A percentile compares a stretch with the other conserved stretches of the same genome.
Conservation (phyloP, 1,140 invertebrate species). For the Nixonia krombeini region DNA sequence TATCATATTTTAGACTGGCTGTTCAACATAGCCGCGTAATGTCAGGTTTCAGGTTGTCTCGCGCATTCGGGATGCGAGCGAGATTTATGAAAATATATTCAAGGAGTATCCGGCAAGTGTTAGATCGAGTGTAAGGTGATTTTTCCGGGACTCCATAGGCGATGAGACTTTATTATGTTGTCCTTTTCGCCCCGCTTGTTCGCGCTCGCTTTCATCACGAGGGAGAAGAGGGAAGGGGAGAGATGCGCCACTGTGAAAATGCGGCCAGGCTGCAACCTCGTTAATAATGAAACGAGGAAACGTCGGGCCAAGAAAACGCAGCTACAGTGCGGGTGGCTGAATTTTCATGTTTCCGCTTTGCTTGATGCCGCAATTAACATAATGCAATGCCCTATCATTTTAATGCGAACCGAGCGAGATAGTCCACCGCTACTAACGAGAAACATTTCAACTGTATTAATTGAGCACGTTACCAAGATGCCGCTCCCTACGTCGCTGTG, state of each 20-base stretch:
- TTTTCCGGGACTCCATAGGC: too few species aligned
- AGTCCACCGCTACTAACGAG: constrained; percentile 8
- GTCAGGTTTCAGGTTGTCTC: not conserved
- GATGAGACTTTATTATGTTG: constrained; percentile 5
- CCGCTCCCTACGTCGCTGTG: too few species aligned
- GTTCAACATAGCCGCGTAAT: constrained; percentile 7
- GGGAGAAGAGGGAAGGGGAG: constrained; percentile 4
- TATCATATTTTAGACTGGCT: constrained; percentile 21
- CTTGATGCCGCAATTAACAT: constrained; percentile 35
- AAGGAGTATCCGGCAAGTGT: constrained; percentile 8
- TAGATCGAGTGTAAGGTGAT: constrained; percentile 13
- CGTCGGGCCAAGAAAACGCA: constrained; percentile 29
- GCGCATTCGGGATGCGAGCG: constrained; percentile 7
- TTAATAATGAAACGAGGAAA: constrained; percentile 37
- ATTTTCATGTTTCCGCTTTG: constrained; percentile 27
- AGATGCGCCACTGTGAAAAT: constrained; percentile 22
- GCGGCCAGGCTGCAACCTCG: constrained; percentile 14
- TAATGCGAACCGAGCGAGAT: constrained; percentile 5
- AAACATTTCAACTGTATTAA: constrained; percentile 17
- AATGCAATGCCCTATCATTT: constrained; percentile 18
- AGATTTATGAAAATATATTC: constrained; percentile 20
- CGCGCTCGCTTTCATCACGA: not conserved
- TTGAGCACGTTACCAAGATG: constrained; percentile 14
- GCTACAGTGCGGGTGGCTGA: constrained; percentile 21
- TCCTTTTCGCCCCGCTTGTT: constrained; percentile 5